phyloP scores from a whole-genome alignment of 64 coral and sea anemone genomes.

The Montipora efflorescens region DNA sequence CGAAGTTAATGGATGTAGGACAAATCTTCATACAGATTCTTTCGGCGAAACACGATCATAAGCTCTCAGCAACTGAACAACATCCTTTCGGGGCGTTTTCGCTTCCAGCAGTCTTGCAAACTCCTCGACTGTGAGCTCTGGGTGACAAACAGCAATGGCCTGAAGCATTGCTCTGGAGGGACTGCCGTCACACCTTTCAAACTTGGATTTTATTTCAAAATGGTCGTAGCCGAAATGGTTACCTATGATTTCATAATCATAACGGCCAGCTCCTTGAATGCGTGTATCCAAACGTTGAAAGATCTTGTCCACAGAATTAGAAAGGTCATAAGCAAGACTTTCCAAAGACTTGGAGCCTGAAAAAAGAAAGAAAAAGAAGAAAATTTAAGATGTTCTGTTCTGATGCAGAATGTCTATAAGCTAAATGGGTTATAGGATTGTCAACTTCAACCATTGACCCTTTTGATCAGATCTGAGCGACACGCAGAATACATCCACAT shows the following conservation, averaged over 20 bases:
- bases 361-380: too few relatives aligned
- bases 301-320: background rate
- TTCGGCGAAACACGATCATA: slow-evolving; percentile 4
- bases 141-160: background rate
- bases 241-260: background rate
- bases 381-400: too few relatives aligned
- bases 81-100: background rate
- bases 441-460: too few relatives aligned
- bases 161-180: background rate
- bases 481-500: too few relatives aligned
- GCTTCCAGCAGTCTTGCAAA: background rate
- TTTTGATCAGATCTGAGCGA: too few relatives aligned
- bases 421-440: too few relatives aligned
- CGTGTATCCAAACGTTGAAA: background rate
- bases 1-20: too few relatives aligned
- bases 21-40: too few relatives aligned
- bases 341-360: too few relatives aligned
- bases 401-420: too few relatives aligned
- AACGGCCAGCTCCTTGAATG: background rate
- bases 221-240: background rate
- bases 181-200: background rate
- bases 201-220: background rate
- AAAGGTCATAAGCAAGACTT: too few relatives aligned
- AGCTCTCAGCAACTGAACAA: background rate
- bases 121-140: slow-evolving; percentile 15